A percentile compares a stretch with the other conserved stretches of the same genome.
These are phyloP conservation scores for Dendrolimus punctatus DNA, from an alignment of 1,140 invertebrate genomes.

Conservation along the genomic window DNA sequence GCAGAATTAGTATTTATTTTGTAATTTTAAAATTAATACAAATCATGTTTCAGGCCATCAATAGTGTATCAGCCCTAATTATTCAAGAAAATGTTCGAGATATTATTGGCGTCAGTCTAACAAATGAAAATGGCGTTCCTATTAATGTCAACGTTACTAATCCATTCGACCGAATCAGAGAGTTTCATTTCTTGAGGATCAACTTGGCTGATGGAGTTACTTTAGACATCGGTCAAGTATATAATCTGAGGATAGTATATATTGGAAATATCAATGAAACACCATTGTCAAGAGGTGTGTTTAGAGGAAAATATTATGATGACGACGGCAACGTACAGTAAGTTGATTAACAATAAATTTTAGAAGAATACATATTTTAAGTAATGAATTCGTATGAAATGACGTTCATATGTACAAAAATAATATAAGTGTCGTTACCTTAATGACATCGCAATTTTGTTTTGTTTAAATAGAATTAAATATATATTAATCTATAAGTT, in stretches of 20 bases:
- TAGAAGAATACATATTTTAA: no score
- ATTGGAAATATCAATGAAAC: constrained; percentile 61
- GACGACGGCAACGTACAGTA: constrained; percentile 40
- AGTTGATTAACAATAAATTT: constrained; percentile 14
- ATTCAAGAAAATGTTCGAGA: constrained; percentile 56
- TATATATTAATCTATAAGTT: no score
- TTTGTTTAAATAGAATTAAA: no score
- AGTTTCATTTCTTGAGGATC: constrained; percentile 47
- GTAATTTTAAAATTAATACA: no score
- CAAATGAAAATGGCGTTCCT: constrained; percentile 12
- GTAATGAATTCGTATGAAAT: no score
- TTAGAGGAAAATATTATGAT: constrained; percentile 51
- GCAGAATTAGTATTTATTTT: no score
- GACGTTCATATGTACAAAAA: no score
- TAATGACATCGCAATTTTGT: no score
- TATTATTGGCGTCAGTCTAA: constrained; percentile 31
- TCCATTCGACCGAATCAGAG: constrained; percentile 35
- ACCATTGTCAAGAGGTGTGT: constrained; percentile 53
- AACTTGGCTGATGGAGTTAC: constrained; percentile 36
- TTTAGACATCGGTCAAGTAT: constrained; percentile 27
- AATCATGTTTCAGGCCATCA: constrained; percentile 33
- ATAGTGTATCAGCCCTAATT: constrained; percentile 24
- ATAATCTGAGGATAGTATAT: constrained; percentile 35
- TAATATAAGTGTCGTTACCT: no score
- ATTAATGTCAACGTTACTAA: constrained; percentile 19